These are phyloP conservation scores for Anhinga rufa DNA, from an alignment of 2,113 vertebrate genomes.

Conservation along the genomic window DNA sequence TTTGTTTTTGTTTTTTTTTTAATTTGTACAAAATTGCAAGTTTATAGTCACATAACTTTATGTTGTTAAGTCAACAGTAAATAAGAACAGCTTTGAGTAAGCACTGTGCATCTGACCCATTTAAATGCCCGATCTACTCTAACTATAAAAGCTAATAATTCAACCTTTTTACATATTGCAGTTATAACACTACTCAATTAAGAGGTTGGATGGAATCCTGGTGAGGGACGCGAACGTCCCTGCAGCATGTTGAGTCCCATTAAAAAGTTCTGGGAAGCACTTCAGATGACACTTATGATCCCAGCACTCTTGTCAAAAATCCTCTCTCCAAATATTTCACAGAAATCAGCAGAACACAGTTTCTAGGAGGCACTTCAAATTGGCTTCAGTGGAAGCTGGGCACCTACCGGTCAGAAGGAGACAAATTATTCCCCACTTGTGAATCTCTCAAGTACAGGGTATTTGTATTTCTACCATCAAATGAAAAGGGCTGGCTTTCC, in stretches of 20 bases:
- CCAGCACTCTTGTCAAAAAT: neutral
- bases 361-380: neutral
- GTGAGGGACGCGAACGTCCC: neutral
- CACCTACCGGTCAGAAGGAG: neutral
- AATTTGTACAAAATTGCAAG: neutral
- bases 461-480: neutral
- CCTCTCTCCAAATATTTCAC: constrained; percentile 1
- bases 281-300: neutral
- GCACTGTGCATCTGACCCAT: neutral
- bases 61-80: neutral
- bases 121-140: neutral
- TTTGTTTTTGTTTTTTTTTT: neutral
- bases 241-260: neutral
- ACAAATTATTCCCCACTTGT: neutral
- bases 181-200: neutral
- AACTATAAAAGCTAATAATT: neutral
- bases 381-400: neutral
- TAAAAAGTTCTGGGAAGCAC: neutral
- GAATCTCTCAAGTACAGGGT: neutral
- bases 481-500: neutral
- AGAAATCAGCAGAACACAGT: neutral
- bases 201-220: neutral
- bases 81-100: neutral
- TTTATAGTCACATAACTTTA: neutral
- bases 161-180: neutral